Evolutionary conservation across 2,888 invertebrate genomes (phyloP), one percentile per base, ranked within the genome.

Genomic region (Aproaerema taeniolella): DNA sequence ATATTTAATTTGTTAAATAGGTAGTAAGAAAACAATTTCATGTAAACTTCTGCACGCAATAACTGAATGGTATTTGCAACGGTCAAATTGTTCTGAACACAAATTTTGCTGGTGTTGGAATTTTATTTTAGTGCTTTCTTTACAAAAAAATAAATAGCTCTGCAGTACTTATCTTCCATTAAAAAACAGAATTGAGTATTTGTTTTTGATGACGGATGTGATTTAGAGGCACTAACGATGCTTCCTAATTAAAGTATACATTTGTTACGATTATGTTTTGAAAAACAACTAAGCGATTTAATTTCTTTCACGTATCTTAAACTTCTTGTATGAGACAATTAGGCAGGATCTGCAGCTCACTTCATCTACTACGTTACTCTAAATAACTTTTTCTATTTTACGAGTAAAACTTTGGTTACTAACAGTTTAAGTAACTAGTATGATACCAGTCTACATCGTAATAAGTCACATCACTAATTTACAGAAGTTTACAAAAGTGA

Each of bases 1-100:
- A n/a, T 9, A 26, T 26, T 26, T n/a, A 26, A n/a, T n/a, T n/a
- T 26, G 26, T n/a, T 26, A 26, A 26, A 26, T n/a, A n/a, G n/a
- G n/a, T 26, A 26, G 8, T 26, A 26, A n/a, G 5, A 26, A 9
- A 26, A 26, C 26, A 26, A 26, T 26, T n/a, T 9, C 8, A n/a
- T 9, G n/a, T 26, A n/a, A 26, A 26, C n/a, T 26, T 26, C n/a
- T 9, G 26, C n/a, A 8, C 20, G 20, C 4, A 20, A 20, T 26
- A 9, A n/a, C 26, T 9, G 8, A 26, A 26, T 26, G n/a, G 8
- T n/a, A 26, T 9, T 26, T n/a, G 26, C 26, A 9, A 26, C 26
- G 5, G n/a, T 5, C 26, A 26, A 26, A 26, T 26, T 26, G 26
- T 3, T 9, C 6, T n/a, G 2, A 26, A 26, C n/a, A 9, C n/a